Percentiles rank a stretch among this genome's conserved stretches.
Evolutionary conservation across 2,113 vertebrate genomes (phyloP).

Genomic region (Clinocottus analis): DNA sequence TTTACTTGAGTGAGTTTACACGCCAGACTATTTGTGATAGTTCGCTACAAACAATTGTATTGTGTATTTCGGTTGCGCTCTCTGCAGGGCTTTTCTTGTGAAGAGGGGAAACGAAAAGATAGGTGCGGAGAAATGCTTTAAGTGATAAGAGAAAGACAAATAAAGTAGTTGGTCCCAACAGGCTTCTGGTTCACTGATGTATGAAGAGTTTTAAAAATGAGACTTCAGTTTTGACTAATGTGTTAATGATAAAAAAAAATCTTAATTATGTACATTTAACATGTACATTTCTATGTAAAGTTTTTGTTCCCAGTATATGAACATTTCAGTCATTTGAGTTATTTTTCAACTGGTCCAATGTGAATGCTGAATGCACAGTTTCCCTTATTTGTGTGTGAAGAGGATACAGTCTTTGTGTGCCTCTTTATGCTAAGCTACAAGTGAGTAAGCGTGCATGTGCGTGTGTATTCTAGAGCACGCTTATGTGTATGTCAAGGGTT

Average conservation of each 20-base stretch:
- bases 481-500: conserved; percentile 34
- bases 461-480: conserved; percentile 4
- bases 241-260: background rate
- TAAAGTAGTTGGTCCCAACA: no score
- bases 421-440: conserved; percentile 19
- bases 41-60: no score
- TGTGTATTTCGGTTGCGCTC: no score
- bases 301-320: background rate
- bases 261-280: no score
- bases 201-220: background rate
- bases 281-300: no score
- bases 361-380: background rate
- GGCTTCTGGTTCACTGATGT: background rate
- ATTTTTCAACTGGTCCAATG: background rate
- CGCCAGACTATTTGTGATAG: no score
- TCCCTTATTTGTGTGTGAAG: background rate
- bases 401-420: conserved; percentile 2
- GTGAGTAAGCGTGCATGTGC: conserved; percentile 10
- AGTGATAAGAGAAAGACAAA: no score
- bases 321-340: background rate
- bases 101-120: no score
- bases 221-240: background rate
- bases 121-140: no score
- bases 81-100: no score
- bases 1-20: no score